These are phyloP conservation scores for Allophyes oxyacanthae DNA, from an alignment of 2,888 invertebrate genomes.

Conservation along the genomic window DNA sequence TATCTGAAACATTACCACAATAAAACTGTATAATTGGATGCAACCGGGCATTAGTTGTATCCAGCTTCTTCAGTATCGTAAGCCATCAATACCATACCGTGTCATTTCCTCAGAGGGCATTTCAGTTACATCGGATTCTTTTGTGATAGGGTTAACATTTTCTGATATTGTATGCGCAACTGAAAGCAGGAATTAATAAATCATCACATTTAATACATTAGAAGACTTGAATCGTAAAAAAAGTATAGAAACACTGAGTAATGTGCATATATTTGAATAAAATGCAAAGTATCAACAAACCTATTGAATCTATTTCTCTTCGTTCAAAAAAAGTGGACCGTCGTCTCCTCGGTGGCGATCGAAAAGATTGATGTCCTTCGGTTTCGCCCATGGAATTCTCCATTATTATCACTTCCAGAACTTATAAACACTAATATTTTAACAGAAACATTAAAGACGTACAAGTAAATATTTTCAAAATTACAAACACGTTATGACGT, in stretches of 20 bases:
- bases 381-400: constrained; percentile 73
- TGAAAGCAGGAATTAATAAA: constrained; percentile 58
- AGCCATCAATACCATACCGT: constrained; percentile 57
- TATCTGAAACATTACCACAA: constrained; percentile 66
- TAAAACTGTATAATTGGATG: neutral
- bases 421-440: constrained; percentile 12
- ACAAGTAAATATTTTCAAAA: constrained; percentile 60
- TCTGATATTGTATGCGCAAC: constrained; percentile 69
- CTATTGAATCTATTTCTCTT: constrained; percentile 80
- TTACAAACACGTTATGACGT: constrained; percentile 59
- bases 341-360: constrained; percentile 80
- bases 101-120: constrained; percentile 65
- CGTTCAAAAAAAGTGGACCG: constrained; percentile 84
- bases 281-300: constrained; percentile 58
- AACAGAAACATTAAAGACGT: constrained; percentile 11
- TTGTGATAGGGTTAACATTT: constrained; percentile 60
- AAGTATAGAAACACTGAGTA: neutral
- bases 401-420: constrained; percentile 61
- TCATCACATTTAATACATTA: neutral
- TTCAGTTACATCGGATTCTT: constrained; percentile 55
- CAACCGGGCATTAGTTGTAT: neutral
- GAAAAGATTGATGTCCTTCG: constrained; percentile 71
- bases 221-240: neutral
- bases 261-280: constrained; percentile 12
- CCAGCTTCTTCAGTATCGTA: neutral